Conservation (phyloP, 2,888 invertebrate species). For the Phorcus lineatus region DNA sequence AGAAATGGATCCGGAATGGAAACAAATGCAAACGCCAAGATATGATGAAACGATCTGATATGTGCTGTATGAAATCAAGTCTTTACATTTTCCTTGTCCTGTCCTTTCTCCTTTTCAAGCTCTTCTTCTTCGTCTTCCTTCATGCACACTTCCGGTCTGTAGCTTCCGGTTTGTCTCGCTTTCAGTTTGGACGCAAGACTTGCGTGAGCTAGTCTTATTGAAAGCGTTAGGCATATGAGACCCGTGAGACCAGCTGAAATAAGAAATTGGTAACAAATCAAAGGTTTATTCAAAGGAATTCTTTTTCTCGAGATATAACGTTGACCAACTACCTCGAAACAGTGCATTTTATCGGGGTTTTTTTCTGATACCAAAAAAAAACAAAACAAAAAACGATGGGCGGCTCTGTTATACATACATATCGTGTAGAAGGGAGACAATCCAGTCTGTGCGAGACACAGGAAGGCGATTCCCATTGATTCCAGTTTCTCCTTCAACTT, state of each 20-base stretch:
- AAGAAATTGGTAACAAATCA: not conserved
- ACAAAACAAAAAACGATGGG: not conserved
- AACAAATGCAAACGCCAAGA: too few relatives aligned
- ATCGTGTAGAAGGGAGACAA: slow-evolving; percentile 35
- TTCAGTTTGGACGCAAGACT: slow-evolving; percentile 62
- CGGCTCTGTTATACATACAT: slow-evolving; percentile 35
- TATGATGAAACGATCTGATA: too few relatives aligned
- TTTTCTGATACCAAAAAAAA: too few relatives aligned
- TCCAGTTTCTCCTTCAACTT: slow-evolving; percentile 70
- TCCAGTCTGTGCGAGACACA: slow-evolving; percentile 59
- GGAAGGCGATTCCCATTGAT: slow-evolving; percentile 64
- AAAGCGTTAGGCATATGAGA: slow-evolving; percentile 58
- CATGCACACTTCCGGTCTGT: not conserved
- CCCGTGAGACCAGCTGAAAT: slow-evolving; percentile 61
- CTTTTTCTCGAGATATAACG: too few relatives aligned
- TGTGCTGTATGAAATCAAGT: not conserved
- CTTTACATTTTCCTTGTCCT: slow-evolving; percentile 9
- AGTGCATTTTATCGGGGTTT: too few relatives aligned
- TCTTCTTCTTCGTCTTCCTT: slow-evolving; percentile 14
- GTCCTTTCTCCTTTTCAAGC: slow-evolving; percentile 1
- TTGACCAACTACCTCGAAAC: too few relatives aligned
- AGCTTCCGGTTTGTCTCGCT: slow-evolving; percentile 40
- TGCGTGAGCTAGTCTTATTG: slow-evolving; percentile 67
- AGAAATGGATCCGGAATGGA: not conserved
- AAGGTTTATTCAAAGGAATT: too few relatives aligned